These are phyloP conservation scores for Ornithoptera priamus DNA, from an alignment of 2,888 invertebrate species.

Conservation along the genomic window DNA sequence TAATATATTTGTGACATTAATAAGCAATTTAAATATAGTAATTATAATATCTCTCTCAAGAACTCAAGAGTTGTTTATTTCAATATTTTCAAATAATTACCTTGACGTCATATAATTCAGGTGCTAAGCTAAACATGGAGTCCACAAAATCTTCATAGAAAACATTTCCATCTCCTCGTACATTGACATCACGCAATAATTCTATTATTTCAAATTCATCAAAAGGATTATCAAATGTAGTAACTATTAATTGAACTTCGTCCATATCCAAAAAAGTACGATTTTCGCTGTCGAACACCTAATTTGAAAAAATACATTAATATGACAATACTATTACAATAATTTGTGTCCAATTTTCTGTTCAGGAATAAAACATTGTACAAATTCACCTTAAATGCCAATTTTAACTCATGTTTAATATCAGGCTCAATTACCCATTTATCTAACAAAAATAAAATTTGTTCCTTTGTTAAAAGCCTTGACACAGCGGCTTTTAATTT, in stretches of 20 bases:
- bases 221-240: constrained; percentile 51
- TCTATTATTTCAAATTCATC: constrained; percentile 52
- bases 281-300: constrained; percentile 71
- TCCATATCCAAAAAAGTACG: constrained; percentile 58
- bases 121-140: constrained; percentile 59
- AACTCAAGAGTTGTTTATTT: background rate
- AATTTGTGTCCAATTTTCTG: background rate
- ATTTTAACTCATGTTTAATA: constrained; percentile 60
- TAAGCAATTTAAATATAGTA: background rate
- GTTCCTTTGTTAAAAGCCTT: constrained; percentile 59
- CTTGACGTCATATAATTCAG: constrained; percentile 59
- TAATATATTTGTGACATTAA: too few relatives aligned
- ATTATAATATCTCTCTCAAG: too few relatives aligned
- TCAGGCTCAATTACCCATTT: constrained; percentile 53
- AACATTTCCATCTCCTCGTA: constrained; percentile 63
- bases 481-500: constrained; percentile 50
- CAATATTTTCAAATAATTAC: constrained; percentile 37
- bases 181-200: constrained; percentile 63
- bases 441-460: constrained; percentile 62
- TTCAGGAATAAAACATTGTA: background rate
- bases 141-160: constrained; percentile 62
- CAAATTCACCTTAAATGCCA: constrained; percentile 58
- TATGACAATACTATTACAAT: background rate
- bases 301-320: constrained; percentile 3
- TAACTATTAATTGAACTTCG: constrained; percentile 53